These are phyloP conservation scores for Zingel zingel DNA, from an alignment of 2,113 vertebrate genomes.

Conservation along the genomic window DNA sequence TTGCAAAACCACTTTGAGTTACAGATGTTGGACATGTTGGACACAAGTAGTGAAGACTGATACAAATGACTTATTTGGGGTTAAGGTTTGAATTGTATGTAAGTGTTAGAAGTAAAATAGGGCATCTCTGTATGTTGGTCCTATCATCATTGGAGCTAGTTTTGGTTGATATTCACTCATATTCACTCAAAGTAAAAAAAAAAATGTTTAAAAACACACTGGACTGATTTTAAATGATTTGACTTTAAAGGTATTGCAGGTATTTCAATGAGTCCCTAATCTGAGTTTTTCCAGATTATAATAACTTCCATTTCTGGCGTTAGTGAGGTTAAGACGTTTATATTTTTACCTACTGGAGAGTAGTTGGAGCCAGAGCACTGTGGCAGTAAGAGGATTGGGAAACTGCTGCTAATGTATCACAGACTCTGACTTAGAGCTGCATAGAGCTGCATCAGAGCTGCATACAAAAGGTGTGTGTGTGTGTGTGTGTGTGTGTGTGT, in stretches of 20 bases:
- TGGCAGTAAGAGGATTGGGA: slow-evolving; percentile 68
- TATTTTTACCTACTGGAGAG: slow-evolving; percentile 63
- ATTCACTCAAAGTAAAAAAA: not conserved
- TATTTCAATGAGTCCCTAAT: slow-evolving; percentile 47
- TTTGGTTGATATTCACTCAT: not conserved
- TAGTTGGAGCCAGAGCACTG: slow-evolving; percentile 46
- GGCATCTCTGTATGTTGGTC: not conserved
- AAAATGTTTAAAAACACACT: not conserved
- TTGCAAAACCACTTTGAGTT: slow-evolving; percentile 4
- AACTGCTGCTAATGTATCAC: slow-evolving; percentile 54
- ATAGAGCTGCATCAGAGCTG: not conserved
- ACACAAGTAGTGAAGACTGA: not conserved
- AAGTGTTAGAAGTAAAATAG: slow-evolving; percentile 5
- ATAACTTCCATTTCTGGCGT: slow-evolving; percentile 63
- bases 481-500: too few species aligned
- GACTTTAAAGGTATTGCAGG: slow-evolving; percentile 30
- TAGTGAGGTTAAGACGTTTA: slow-evolving; percentile 41
- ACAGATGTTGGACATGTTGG: not conserved
- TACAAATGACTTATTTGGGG: slow-evolving; percentile 3
- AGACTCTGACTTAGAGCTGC: slow-evolving; percentile 22
- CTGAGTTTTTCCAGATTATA: slow-evolving; percentile 53
- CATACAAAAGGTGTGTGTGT: slow-evolving; percentile 9
- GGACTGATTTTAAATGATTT: slow-evolving; percentile 8
- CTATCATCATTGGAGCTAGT: slow-evolving; percentile 20
- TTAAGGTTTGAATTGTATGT: slow-evolving; percentile 4